phyloP scores from a whole-genome alignment of 2,113 vertebrate genomes.

The Paracanthobrama guichenoti region DNA sequence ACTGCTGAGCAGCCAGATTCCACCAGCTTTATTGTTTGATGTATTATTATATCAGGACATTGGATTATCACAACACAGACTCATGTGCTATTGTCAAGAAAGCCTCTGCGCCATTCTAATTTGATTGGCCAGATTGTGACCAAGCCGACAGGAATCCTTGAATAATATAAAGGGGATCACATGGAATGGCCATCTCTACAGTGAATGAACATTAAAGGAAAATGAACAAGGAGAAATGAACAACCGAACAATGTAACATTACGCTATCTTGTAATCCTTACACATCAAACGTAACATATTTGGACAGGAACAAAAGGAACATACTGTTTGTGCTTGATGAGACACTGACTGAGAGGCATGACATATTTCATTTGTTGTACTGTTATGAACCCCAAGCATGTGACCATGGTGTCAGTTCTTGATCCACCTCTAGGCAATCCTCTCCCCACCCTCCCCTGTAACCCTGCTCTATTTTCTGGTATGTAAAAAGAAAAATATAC shows the following conservation, averaged over 20 bases:
- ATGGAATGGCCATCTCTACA: slow-evolving; percentile 16
- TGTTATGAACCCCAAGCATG: background rate
- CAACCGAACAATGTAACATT: background rate
- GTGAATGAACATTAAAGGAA: background rate
- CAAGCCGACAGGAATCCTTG: slow-evolving; percentile 22
- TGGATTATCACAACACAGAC: slow-evolving; percentile 62
- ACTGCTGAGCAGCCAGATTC: slow-evolving; percentile 70
- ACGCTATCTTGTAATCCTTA: background rate
- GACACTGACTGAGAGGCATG: background rate
- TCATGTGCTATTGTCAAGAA: slow-evolving; percentile 47
- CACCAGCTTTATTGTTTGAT: slow-evolving; percentile 63
- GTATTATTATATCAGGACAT: slow-evolving; percentile 55
- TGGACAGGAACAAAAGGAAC: background rate
- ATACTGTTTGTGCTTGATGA: background rate
- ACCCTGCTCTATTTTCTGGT: background rate
- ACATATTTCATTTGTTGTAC: background rate
- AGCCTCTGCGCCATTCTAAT: slow-evolving; percentile 53
- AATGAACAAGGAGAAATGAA: background rate
- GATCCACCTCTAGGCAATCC: background rate
- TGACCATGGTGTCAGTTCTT: background rate
- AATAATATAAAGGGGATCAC: slow-evolving; percentile 25
- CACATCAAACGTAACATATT: background rate
- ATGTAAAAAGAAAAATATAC: background rate
- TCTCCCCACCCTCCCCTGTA: background rate
- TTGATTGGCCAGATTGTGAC: slow-evolving; percentile 43